Evolutionary conservation across 1,140 invertebrate genomes (phyloP).

Genomic region (Drosophila bipectinata): DNA sequence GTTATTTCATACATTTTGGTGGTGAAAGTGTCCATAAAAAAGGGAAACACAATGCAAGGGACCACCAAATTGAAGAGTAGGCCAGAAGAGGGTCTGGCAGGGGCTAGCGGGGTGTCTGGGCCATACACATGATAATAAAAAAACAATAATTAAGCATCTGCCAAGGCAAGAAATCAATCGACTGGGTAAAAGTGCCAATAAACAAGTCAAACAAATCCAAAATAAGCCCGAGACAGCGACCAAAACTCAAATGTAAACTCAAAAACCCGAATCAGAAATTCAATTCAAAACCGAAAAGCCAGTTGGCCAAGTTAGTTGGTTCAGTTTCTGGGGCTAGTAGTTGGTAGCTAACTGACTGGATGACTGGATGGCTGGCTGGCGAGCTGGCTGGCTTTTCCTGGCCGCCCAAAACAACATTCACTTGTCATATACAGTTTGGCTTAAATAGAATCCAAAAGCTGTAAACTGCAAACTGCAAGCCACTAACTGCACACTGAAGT

Average conservation of each 20-base stretch:
- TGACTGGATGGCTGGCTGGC: constrained; percentile 10
- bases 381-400: constrained; percentile 51
- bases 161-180: constrained; percentile 57
- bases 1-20: constrained; percentile 14
- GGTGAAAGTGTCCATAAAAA: constrained; percentile 54
- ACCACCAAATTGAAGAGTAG: constrained; percentile 21
- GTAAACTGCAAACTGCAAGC: constrained; percentile 13
- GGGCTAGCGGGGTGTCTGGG: not conserved
- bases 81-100: constrained; percentile 5
- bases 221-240: constrained; percentile 13
- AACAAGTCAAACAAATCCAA: constrained; percentile 48
- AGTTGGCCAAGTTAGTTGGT: constrained; percentile 39
- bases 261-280: constrained; percentile 3
- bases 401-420: constrained; percentile 74
- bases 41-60: constrained; percentile 20
- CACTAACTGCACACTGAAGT: constrained; percentile 8
- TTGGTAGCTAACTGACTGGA: constrained; percentile 15
- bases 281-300: constrained; percentile 35
- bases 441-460: constrained; percentile 64
- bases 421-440: constrained; percentile 69
- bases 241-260: not conserved
- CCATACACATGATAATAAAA: constrained; percentile 22
- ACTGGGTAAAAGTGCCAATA: constrained; percentile 64
- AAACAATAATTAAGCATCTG: constrained; percentile 44
- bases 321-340: constrained; percentile 21